These are phyloP conservation scores for Peromyscus polionotus DNA, from an alignment of 2,113 vertebrate species.

Conservation along the genomic window DNA sequence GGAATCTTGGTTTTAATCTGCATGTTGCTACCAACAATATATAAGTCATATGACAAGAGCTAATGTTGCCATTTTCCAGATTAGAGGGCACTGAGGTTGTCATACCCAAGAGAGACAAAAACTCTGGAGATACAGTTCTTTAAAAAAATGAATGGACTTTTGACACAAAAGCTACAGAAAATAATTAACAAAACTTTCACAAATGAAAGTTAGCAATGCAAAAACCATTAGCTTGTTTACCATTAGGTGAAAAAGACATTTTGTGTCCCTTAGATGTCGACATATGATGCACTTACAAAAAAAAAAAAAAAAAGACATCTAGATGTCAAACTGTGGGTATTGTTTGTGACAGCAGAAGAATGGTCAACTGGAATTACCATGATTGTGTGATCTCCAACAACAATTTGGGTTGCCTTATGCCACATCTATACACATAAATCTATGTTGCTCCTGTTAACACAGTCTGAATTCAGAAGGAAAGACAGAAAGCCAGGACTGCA, in stretches of 20 bases:
- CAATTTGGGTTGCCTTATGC: constrained; percentile 61
- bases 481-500: constrained; percentile 72
- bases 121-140: neutral
- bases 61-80: neutral
- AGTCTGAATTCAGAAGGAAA: constrained; percentile 66
- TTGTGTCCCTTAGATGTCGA: neutral
- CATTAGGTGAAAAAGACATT: neutral
- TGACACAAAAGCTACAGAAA: neutral
- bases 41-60: neutral
- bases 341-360: neutral
- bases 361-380: neutral
- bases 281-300: neutral
- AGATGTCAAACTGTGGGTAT: constrained; percentile 25
- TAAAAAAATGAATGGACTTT: neutral
- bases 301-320: neutral
- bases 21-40: neutral
- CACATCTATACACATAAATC: constrained; percentile 72
- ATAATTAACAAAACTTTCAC: neutral
- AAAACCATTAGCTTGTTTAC: neutral
- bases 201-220: neutral
- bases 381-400: constrained; percentile 29
- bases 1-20: neutral
- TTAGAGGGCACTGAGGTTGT: neutral
- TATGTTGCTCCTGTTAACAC: constrained; percentile 74
- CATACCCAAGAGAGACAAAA: neutral